phyloP scores from a whole-genome alignment of 2,113 vertebrate species.

The Phalacrocorax aristotelis region DNA sequence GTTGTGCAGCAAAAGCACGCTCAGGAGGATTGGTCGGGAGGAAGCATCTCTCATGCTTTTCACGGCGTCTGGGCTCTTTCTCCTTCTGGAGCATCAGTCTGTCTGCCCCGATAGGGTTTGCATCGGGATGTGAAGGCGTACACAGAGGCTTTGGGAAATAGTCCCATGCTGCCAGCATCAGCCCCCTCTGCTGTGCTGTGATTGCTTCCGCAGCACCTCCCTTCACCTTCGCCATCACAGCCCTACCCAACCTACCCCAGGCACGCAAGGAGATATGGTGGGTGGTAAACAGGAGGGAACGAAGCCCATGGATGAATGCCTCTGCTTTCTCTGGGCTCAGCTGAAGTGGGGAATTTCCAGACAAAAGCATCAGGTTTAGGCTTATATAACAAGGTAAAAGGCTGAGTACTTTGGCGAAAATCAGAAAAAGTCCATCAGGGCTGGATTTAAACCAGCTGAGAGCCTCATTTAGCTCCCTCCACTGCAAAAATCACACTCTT shows the following conservation, averaged over 20 bases:
- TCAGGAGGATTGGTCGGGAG: background rate
- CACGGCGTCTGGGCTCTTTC: background rate
- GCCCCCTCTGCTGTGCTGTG: no score
- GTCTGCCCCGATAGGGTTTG: background rate
- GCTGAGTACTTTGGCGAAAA: background rate
- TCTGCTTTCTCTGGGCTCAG: background rate
- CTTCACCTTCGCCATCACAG: background rate
- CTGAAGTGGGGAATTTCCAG: background rate
- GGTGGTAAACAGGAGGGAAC: background rate
- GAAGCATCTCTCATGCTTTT: no score
- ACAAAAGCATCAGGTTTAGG: background rate
- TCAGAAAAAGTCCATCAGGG: background rate
- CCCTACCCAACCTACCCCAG: no score
- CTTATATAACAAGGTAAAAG: background rate
- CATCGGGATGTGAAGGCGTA: no score
- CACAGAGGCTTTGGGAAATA: background rate
- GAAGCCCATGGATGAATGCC: background rate
- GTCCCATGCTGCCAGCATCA: accelerated
- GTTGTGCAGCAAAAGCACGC: background rate
- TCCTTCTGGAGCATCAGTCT: background rate
- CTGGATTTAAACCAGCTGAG: background rate
- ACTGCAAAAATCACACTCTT: background rate
- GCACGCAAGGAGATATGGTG: no score
- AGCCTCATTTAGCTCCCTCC: background rate
- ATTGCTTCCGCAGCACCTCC: background rate